Base-by-base conservation (phyloP, 2,888 invertebrate species). In the Deroplatys truncata region DNA sequence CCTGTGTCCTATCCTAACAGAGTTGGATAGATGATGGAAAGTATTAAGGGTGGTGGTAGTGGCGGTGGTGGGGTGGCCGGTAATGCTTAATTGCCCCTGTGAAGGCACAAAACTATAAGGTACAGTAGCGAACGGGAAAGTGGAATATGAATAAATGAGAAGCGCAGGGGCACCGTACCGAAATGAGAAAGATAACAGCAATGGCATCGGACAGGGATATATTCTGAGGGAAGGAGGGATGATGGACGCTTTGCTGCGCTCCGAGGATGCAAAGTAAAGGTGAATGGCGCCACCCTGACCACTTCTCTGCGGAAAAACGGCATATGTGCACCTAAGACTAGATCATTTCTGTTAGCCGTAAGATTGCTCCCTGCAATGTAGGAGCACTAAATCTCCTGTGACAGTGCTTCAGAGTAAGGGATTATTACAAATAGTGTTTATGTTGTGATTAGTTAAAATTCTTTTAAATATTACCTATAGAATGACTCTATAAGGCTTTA, bases 141-240 rank as follows among this genome's bases (percentile, higher is more conserved):
- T 87, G 87, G 83, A 35, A 43, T 87, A 87, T 87, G 87, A 87
- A 87, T 87, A 87, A 87, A 87, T 87, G 87, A 87, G 87, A 83
- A 85, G 49, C 43, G 85, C 25, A 85, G 85, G 31, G 10, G 56
- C 72, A 72, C 29, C 29, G 87, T 28, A 82, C 82, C 87, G 83
- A 87, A 87, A 87, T 87, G 87, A 87, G 87, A 87, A 87, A 87
- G 87, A 87, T 87, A 87, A 87, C 87, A 43, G 87, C 82, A 87
- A 87, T 87, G 87, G 87, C 87, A 87, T 87, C n/a, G 87, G 87
- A 87, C 87, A 87, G 87, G 87, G 87, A 35, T 87, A 83, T 87
- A 83, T 87, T 87, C 87, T 82, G 87, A 87, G 87, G 87, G 82
- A 87, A 87, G 82, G 87, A 87, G 87, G 83, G 43, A 87, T 87